These are phyloP conservation scores for Diachrysia chrysitis DNA, from an alignment of 2,888 invertebrate species.

Conservation along the genomic window DNA sequence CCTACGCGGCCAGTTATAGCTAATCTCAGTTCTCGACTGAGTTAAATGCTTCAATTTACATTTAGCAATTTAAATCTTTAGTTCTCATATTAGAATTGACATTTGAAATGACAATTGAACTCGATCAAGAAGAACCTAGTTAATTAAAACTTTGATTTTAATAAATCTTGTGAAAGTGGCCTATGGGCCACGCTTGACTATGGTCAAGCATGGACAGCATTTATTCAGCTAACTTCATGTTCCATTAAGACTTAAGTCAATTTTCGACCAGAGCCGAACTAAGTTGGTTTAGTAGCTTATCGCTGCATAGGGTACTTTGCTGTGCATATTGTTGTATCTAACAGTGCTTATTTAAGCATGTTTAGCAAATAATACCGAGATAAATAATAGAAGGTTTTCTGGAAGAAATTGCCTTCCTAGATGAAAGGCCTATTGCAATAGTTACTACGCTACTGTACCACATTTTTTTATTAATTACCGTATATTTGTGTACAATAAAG, in stretches of 20 bases:
- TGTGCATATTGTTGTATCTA: background rate
- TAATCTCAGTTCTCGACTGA: background rate
- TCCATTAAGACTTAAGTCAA: constrained; percentile 3
- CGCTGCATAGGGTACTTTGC: background rate
- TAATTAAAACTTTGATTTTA: background rate
- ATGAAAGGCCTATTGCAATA: too few species aligned
- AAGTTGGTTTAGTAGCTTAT: constrained; percentile 6
- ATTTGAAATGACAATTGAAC: background rate
- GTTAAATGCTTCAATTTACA: background rate
- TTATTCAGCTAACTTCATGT: constrained; percentile 2
- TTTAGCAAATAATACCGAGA: background rate
- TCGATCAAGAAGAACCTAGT: background rate
- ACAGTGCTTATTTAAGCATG: background rate
- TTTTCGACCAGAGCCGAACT: constrained; percentile 1
- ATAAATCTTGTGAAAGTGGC: background rate
- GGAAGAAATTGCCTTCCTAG: too few species aligned
- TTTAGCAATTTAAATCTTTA: background rate
- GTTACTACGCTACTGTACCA: too few species aligned
- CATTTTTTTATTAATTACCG: too few species aligned
- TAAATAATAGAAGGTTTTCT: too few species aligned
- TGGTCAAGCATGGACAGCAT: background rate
- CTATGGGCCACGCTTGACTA: too few species aligned
- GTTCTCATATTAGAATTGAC: background rate
- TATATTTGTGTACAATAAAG: too few species aligned
- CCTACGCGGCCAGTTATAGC: background rate